Conservation (phyloP, 2,113 vertebrate genomes). For the Oxyura jamaicensis region DNA sequence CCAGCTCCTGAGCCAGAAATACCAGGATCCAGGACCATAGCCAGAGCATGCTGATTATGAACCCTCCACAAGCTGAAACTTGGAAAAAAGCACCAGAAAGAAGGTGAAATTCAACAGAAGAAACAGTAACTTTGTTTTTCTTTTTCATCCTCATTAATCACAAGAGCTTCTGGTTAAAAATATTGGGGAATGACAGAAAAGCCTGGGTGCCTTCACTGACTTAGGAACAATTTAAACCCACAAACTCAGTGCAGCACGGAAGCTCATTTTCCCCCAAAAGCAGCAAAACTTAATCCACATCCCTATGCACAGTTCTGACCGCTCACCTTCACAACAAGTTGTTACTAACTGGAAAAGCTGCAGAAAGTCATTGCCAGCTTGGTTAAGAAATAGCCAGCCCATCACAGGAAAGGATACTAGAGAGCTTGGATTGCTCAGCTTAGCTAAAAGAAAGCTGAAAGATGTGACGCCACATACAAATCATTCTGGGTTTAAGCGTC, state of each 20-base stretch:
- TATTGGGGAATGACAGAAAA: background rate
- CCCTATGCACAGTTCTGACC: background rate
- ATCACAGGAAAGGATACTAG: background rate
- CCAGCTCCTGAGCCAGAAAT: fast-evolving
- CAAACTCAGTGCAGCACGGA: background rate
- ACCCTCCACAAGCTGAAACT: background rate
- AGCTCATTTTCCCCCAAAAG: background rate
- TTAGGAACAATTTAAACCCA: background rate
- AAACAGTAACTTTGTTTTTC: background rate
- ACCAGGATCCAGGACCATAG: background rate
- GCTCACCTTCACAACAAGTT: background rate
- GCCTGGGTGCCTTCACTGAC: background rate
- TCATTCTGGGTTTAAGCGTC: fast-evolving
- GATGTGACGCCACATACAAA: background rate
- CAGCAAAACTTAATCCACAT: background rate
- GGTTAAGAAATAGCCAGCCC: background rate
- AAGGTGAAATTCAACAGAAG: background rate
- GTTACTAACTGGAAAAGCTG: background rate
- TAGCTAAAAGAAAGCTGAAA: background rate
- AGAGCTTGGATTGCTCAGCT: background rate
- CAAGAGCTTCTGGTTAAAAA: background rate
- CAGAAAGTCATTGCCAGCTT: background rate
- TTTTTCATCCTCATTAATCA: background rate
- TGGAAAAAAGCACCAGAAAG: background rate
- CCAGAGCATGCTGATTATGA: fast-evolving